These are phyloP conservation scores for Syngnathoides biaculeatus DNA, from an alignment of 2,113 vertebrate genomes.

Conservation along the genomic window DNA sequence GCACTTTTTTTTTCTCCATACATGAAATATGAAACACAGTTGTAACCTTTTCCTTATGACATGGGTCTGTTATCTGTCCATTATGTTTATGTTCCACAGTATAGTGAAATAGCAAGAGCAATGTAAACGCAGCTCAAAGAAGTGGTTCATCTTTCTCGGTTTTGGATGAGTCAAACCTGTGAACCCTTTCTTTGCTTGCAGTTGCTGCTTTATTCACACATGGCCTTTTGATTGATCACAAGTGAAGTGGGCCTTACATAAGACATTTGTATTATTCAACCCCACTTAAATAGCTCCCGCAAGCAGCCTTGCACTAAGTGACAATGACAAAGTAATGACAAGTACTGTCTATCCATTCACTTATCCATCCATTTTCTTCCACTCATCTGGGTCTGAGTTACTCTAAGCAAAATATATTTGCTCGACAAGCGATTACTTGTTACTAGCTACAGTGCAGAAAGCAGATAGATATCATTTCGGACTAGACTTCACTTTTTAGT, in stretches of 20 bases:
- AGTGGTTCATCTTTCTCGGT: conserved; percentile 47
- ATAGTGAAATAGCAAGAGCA: conserved; percentile 45
- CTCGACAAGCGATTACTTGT: not conserved
- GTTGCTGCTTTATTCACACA: conserved; percentile 44
- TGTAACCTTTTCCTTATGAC: conserved; percentile 26
- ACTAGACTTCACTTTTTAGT: conserved; percentile 1
- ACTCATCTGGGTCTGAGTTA: not conserved
- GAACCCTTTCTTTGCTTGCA: conserved; percentile 50
- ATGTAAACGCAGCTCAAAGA: conserved; percentile 52
- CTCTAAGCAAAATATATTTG: not conserved
- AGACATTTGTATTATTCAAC: conserved; percentile 62
- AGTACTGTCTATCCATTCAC: not conserved
- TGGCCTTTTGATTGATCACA: conserved; percentile 66
- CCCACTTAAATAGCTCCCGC: conserved; percentile 55
- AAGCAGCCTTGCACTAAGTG: conserved; percentile 39
- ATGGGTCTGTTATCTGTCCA: conserved; percentile 37
- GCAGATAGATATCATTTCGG: conserved; percentile 3
- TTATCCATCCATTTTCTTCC: not conserved
- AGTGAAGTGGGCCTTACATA: conserved; percentile 60
- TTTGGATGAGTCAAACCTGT: conserved; percentile 35
- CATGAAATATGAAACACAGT: conserved; percentile 38
- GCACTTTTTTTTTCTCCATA: not conserved
- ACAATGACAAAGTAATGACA: conserved; percentile 47
- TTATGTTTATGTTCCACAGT: conserved; percentile 37
- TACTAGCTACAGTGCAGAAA: not conserved